Percentiles rank a stretch among this genome's conserved stretches.
phyloP scores from a whole-genome alignment of 2,113 vertebrate species.

The Pagrus major region DNA sequence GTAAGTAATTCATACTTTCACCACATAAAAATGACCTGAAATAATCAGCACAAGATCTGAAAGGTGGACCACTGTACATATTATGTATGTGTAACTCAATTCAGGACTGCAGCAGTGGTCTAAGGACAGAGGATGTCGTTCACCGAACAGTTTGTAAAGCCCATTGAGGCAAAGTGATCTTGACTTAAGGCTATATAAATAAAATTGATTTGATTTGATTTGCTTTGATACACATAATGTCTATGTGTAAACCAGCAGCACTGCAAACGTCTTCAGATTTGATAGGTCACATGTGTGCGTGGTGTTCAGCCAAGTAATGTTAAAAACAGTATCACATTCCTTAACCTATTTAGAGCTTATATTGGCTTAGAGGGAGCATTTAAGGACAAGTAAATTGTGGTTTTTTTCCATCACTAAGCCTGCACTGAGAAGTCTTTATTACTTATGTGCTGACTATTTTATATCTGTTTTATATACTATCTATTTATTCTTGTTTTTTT shows the following conservation, averaged over 20 bases:
- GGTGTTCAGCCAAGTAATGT: background rate
- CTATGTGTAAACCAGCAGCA: background rate
- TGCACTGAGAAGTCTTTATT: background rate
- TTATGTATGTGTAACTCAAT: no score
- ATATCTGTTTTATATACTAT: no score
- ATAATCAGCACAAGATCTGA: background rate
- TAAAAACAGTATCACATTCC: background rate
- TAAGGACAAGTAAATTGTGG: background rate
- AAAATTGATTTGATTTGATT: no score
- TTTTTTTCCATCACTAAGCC: background rate
- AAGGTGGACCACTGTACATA: background rate
- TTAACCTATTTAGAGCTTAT: background rate
- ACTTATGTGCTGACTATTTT: no score
- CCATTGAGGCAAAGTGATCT: no score
- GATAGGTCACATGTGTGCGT: background rate
- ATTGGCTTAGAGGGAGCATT: background rate
- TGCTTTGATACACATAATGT: no score
- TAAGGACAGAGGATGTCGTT: no score
- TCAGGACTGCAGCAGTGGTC: no score
- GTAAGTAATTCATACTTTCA: background rate
- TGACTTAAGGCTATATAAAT: no score
- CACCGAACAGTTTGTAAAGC: no score
- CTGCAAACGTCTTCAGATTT: background rate
- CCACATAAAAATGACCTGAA: background rate
- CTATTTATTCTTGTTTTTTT: no score